Evolutionary conservation across 2,888 invertebrate genomes (phyloP).

Genomic region (Hyalella azteca): DNA sequence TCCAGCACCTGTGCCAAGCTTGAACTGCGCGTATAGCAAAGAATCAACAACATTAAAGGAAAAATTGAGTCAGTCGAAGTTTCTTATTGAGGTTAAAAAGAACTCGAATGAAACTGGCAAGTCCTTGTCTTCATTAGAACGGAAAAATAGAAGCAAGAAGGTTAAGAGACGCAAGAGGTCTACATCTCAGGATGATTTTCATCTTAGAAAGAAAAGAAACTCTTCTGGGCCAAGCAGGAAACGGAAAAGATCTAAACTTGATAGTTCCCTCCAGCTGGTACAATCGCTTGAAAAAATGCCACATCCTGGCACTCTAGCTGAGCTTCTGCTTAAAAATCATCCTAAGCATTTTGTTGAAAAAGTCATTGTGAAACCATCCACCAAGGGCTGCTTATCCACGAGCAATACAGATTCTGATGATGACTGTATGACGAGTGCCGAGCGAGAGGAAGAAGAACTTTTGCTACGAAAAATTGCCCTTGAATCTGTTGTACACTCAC

Average conservation of each 20-base stretch:
- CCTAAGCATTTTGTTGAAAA: background rate
- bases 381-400: background rate
- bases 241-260: background rate
- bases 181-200: background rate
- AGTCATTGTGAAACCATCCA: too few relatives aligned
- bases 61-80: background rate
- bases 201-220: background rate
- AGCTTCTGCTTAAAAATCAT: background rate
- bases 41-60: slow-evolving; percentile 2
- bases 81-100: background rate
- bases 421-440: background rate
- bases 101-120: background rate
- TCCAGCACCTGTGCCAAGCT: background rate
- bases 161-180: background rate
- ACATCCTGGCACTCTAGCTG: background rate
- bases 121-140: background rate
- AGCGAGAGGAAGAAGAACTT: slow-evolving; percentile 1
- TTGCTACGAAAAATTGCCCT: background rate
- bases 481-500: background rate
- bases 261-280: background rate
- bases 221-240: background rate
- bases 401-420: background rate
- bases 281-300: background rate
- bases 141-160: background rate
- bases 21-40: background rate